A percentile compares a stretch with the other conserved stretches of the same genome.
Conservation (phyloP, 2,797 vertebrate genomes). For the Coracias cyanogaster region DNA sequence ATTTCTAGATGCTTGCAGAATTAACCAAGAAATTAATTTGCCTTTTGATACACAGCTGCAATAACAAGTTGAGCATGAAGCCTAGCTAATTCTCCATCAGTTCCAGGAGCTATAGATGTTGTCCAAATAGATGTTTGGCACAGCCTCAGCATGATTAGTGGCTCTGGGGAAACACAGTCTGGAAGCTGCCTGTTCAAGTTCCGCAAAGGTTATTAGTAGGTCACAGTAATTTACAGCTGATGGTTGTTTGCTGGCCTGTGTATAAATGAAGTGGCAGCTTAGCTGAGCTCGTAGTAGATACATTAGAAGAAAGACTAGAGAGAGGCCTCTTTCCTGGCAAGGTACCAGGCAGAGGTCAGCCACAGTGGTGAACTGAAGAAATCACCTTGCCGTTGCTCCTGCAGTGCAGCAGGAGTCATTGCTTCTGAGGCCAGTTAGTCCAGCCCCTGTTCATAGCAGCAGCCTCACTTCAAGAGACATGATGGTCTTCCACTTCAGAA, state of each 20-base stretch:
- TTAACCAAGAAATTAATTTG: neutral
- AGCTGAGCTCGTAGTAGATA: neutral
- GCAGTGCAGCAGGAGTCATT: neutral
- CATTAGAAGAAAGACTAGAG: neutral
- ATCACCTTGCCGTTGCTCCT: neutral
- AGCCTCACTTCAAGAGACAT: neutral
- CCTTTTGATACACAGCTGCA: constrained; percentile 10
- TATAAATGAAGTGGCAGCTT: neutral
- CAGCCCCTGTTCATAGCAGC: neutral
- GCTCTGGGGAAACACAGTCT: neutral
- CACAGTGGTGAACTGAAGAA: neutral
- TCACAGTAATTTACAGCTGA: neutral
- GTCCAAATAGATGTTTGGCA: neutral
- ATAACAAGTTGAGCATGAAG: neutral
- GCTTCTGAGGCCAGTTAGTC: neutral
- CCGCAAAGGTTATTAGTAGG: neutral
- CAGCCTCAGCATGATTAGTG: neutral
- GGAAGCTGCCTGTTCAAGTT: neutral
- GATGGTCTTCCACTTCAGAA: neutral
- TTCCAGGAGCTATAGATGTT: neutral
- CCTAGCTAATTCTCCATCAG: neutral
- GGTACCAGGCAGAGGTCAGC: neutral
- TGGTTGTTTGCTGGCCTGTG: neutral
- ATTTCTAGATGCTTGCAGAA: constrained; percentile 18
- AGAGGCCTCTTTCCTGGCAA: neutral